Evolutionary conservation across 2,888 invertebrate genomes (phyloP).

Genomic region (Diaperis boleti): DNA sequence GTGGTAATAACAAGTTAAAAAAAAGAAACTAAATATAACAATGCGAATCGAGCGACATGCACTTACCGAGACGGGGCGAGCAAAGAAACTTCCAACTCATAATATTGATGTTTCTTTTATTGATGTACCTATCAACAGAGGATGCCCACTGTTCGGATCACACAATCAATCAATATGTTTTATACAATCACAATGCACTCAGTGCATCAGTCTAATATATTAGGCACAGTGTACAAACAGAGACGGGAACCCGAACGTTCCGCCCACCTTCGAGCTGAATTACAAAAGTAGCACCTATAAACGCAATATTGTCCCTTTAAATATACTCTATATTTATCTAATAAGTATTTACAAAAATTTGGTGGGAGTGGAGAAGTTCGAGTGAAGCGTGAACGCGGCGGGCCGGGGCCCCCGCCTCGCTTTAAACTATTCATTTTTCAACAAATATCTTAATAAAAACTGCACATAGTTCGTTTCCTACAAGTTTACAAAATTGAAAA

Average conservation of each 20-base stretch:
- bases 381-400: slow-evolving; percentile 49
- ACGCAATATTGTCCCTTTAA: slow-evolving; percentile 27
- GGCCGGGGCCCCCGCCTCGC: slow-evolving; percentile 51
- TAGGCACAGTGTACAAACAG: slow-evolving; percentile 64
- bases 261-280: slow-evolving; percentile 49
- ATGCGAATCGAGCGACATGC: slow-evolving; percentile 26
- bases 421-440: slow-evolving; percentile 62
- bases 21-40: slow-evolving; percentile 11
- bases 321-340: slow-evolving; percentile 16
- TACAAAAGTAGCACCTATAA: slow-evolving; percentile 37
- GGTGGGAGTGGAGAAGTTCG: slow-evolving; percentile 12
- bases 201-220: slow-evolving; percentile 61
- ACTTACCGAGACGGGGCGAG: slow-evolving; percentile 32
- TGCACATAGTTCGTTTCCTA: slow-evolving; percentile 56
- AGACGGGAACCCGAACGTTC: slow-evolving; percentile 59
- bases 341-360: slow-evolving; percentile 31
- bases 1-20: background rate
- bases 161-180: slow-evolving; percentile 46
- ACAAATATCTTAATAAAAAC: slow-evolving; percentile 59
- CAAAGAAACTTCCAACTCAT: slow-evolving; percentile 24
- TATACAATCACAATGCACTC: slow-evolving; percentile 50
- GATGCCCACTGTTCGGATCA: slow-evolving; percentile 65
- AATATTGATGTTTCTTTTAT: slow-evolving; percentile 60
- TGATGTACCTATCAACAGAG: slow-evolving; percentile 65
- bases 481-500: slow-evolving; percentile 61